Evolutionary conservation across 2,113 vertebrate genomes (phyloP).

Genomic region (Ameiurus melas): DNA sequence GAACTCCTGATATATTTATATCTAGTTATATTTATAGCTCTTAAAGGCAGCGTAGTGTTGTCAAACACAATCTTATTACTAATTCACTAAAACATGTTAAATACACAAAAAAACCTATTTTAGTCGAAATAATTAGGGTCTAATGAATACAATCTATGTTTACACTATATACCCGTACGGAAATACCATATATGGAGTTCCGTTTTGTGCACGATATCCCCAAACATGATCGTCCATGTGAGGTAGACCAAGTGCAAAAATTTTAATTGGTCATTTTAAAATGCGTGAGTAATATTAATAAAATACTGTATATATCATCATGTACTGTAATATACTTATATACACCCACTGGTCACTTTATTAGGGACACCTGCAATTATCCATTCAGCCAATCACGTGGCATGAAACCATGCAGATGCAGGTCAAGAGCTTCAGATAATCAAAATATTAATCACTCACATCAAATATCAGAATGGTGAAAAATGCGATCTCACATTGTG

Average conservation of each 20-base stretch:
- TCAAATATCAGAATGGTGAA: neutral
- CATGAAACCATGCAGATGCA: neutral
- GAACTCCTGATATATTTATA: slow-evolving; percentile 5
- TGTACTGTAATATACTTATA: neutral
- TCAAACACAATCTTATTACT: neutral
- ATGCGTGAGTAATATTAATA: neutral
- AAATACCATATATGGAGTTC: neutral
- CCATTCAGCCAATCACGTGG: neutral
- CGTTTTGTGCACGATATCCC: neutral
- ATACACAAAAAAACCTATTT: neutral
- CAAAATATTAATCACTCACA: neutral
- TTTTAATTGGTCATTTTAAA: neutral
- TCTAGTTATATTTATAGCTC: slow-evolving; percentile 1
- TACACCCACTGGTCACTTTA: neutral
- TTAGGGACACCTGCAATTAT: neutral
- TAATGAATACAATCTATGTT: neutral
- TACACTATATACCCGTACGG: neutral
- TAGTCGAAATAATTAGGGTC: neutral
- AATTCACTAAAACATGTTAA: neutral
- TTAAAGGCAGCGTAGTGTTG: too few relatives aligned
- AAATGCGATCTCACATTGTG: neutral
- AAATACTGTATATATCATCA: neutral
- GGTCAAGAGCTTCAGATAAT: neutral
- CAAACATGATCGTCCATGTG: neutral
- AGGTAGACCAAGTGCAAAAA: neutral